A percentile compares a stretch with the other conserved stretches of the same genome.
These are phyloP conservation scores for Sphaerophoria taeniata DNA, from an alignment of 2,888 invertebrate species.

Conservation along the genomic window DNA sequence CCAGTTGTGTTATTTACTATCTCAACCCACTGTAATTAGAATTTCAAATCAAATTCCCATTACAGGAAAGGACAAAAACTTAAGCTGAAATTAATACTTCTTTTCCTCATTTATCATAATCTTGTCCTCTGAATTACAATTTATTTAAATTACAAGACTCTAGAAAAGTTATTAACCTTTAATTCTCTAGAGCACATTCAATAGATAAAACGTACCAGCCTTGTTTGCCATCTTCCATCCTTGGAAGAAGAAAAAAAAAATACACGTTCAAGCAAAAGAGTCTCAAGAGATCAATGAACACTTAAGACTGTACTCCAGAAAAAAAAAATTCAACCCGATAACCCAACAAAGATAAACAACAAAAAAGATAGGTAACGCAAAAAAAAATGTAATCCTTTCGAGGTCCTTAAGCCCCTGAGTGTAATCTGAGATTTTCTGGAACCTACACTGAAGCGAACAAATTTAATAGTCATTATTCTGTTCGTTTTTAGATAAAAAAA, in stretches of 20 bases:
- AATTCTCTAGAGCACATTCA: constrained; percentile 4
- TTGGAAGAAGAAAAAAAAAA: not conserved
- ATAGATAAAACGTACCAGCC: not conserved
- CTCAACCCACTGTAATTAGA: too few species aligned
- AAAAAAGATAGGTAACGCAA: too few species aligned
- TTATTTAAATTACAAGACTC: not conserved
- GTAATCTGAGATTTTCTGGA: too few species aligned
- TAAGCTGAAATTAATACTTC: too few species aligned
- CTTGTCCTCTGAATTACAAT: not conserved
- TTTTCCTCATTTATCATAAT: too few species aligned
- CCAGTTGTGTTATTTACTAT: too few species aligned
- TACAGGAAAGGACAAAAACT: too few species aligned
- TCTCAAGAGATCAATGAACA: constrained; percentile 33
- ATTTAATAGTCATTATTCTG: not conserved
- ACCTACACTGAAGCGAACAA: not conserved
- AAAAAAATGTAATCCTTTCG: too few species aligned
- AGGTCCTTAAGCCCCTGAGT: not conserved
- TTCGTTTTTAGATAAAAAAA: not conserved
- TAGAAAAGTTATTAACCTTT: constrained; percentile 30
- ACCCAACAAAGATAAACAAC: too few species aligned
- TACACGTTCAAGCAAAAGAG: not conserved
- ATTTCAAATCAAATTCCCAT: too few species aligned
- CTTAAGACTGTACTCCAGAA: not conserved
- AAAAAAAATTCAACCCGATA: constrained; percentile 1
- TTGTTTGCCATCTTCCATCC: not conserved